phyloP scores from a whole-genome alignment of 2,797 vertebrate genomes.

The Neopelma chrysocephalum region DNA sequence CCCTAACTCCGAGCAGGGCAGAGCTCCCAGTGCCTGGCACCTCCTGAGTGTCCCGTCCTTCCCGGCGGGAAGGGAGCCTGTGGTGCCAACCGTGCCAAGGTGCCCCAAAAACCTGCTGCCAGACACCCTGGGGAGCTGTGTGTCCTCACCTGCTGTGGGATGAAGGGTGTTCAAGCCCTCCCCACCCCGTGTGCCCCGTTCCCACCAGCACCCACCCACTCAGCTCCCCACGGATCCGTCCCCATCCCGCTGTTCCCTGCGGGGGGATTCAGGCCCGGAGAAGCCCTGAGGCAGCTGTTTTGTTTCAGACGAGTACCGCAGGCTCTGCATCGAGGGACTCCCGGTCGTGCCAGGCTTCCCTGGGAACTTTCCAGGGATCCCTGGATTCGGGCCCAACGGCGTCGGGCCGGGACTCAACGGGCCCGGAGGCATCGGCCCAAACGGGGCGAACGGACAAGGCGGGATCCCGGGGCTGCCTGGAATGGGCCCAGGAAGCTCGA shows the following conservation, averaged over 20 bases:
- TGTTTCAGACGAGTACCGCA: slow-evolving; percentile 85
- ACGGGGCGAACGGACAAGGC: slow-evolving; percentile 60
- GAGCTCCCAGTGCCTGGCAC: background rate
- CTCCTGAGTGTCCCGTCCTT: background rate
- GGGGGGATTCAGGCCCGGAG: background rate
- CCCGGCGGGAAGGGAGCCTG: background rate
- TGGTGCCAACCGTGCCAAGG: rapidly evolving
- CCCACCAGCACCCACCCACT: background rate
- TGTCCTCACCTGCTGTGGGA: background rate
- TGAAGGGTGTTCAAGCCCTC: background rate
- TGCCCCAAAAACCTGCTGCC: background rate
- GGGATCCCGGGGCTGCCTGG: slow-evolving; percentile 72
- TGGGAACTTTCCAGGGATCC: slow-evolving; percentile 59
- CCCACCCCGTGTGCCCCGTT: background rate
- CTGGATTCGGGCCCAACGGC: slow-evolving; percentile 49
- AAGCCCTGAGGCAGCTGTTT: background rate
- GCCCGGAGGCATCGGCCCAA: slow-evolving; percentile 47
- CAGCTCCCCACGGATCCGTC: background rate
- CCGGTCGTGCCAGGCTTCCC: slow-evolving; percentile 70
- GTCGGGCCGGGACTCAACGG: slow-evolving; percentile 61
- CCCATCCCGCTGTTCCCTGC: background rate
- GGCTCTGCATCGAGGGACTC: slow-evolving; percentile 86
- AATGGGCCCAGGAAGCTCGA: slow-evolving; percentile 67
- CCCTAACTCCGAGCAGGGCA: background rate
- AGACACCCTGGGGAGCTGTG: background rate